phyloP scores from a whole-genome alignment of 1,140 invertebrate species.

The Lasioglossum albipes region DNA sequence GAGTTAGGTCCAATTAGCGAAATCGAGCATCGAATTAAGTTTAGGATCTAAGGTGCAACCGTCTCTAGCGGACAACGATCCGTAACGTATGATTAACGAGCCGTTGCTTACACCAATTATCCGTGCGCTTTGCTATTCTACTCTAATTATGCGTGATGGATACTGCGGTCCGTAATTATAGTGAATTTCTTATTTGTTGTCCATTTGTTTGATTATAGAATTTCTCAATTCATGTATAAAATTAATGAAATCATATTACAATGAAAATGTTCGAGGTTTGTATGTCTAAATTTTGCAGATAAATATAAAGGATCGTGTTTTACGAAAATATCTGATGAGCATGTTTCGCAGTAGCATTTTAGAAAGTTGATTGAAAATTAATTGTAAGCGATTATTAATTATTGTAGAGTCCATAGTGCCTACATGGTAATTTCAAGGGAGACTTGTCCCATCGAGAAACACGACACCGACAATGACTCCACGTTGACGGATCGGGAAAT shows the following conservation, averaged over 20 bases:
- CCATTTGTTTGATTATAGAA: no score
- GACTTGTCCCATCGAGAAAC: constrained; percentile 28
- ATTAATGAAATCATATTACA: no score
- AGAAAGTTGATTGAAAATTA: no score
- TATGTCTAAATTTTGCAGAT: no score
- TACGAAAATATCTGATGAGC: no score
- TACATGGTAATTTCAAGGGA: background rate
- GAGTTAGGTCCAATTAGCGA: constrained; percentile 52
- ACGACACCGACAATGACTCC: constrained; percentile 33
- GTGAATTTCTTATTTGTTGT: no score
- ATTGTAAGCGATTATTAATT: no score
- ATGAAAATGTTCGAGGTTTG: no score
- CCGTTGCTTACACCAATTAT: background rate
- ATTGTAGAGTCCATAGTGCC: background rate
- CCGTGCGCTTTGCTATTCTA: background rate
- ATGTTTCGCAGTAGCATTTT: no score
- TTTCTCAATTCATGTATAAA: no score
- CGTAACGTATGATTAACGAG: constrained; percentile 1
- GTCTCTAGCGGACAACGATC: background rate
- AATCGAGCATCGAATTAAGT: constrained; percentile 51
- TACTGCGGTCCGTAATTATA: background rate
- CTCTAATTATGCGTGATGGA: background rate
- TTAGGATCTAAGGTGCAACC: constrained; percentile 7
- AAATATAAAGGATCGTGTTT: no score
- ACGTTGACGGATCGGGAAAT: constrained; percentile 55